Evolutionary conservation across 2,888 invertebrate genomes (phyloP).

Genomic region (Drosophila birchii): DNA sequence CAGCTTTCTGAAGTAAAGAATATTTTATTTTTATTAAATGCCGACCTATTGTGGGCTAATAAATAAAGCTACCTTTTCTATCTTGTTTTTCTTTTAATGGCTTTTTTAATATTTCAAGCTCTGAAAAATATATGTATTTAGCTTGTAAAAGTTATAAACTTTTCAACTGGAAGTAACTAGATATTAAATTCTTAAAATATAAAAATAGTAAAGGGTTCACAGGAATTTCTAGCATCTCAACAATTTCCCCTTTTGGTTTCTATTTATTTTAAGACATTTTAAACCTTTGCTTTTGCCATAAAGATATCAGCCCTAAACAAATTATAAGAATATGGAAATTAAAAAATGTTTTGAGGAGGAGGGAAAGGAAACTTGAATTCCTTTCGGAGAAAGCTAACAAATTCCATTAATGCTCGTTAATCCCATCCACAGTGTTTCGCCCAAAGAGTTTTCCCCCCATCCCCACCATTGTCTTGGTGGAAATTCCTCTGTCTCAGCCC

Average conservation of each 20-base stretch:
- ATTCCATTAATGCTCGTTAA: slow-evolving; percentile 44
- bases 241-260: neutral
- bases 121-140: neutral
- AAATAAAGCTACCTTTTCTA: neutral
- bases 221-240: neutral
- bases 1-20: neutral
- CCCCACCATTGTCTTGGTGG: slow-evolving; percentile 29
- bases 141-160: neutral
- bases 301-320: slow-evolving; percentile 14
- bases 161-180: neutral
- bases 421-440: slow-evolving; percentile 33
- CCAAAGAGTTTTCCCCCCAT: slow-evolving; percentile 19
- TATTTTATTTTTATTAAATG: neutral
- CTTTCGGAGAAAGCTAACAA: slow-evolving; percentile 30
- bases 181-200: neutral
- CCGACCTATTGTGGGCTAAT: neutral
- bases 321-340: slow-evolving; percentile 39
- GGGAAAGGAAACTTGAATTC: slow-evolving; percentile 25
- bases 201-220: neutral
- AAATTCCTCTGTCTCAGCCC: slow-evolving; percentile 25
- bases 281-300: neutral
- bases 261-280: slow-evolving; percentile 7
- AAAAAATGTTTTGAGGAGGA: slow-evolving; percentile 18
- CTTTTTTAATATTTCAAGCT: neutral
- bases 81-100: neutral